A percentile compares a stretch with the other conserved stretches of the same genome.
Conservation (phyloP, 2,113 vertebrate species). For the Odontophorus gujanensis region DNA sequence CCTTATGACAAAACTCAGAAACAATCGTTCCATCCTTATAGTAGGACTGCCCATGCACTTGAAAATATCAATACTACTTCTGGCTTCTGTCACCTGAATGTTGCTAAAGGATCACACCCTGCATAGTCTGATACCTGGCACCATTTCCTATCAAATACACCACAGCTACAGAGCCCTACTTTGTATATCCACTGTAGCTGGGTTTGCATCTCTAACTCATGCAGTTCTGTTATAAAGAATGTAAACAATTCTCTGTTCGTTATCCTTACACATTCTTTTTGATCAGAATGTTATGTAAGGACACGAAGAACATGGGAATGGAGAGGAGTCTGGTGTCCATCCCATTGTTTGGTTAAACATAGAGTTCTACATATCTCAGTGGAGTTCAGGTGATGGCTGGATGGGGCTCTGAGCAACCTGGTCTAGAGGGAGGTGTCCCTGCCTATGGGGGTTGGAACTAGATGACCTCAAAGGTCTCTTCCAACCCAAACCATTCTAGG, state of each 20-base stretch:
- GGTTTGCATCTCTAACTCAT: fast-evolving
- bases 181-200: background rate
- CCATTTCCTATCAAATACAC: background rate
- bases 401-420: too few species aligned
- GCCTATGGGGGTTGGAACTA: too few species aligned
- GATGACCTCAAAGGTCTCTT: too few species aligned
- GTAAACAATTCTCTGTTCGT: background rate
- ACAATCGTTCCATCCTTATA: background rate
- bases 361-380: background rate
- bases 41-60: background rate
- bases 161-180: background rate
- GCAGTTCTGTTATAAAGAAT: background rate
- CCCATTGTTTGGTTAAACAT: background rate
- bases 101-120: background rate
- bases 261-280: background rate
- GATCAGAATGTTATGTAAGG: fast-evolving
- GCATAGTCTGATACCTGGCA: background rate
- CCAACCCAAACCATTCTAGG: too few species aligned
- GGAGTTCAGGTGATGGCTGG: background rate
- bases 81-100: background rate
- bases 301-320: background rate
- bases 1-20: background rate
- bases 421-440: too few species aligned
- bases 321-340: background rate
- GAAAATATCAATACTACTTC: background rate